Percentiles rank a stretch among this genome's conserved stretches.
Conservation (phyloP, 2,888 invertebrate species). For the Andricus curvator region DNA sequence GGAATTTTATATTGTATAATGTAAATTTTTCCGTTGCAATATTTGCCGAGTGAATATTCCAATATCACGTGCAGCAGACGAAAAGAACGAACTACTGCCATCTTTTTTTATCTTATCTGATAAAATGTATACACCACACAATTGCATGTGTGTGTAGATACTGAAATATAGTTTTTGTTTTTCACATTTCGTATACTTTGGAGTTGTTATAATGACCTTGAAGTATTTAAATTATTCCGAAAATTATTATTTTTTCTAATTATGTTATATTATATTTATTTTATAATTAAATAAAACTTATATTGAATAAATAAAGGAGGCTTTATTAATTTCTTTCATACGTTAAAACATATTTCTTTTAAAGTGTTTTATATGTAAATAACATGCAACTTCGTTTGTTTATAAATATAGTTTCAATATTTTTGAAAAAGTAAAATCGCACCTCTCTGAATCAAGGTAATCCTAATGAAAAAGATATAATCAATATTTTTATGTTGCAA, state of each 20-base stretch:
- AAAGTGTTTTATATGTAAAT: background rate
- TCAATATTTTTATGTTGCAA: background rate
- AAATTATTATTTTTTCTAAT: no score
- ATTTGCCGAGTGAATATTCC: constrained; percentile 8
- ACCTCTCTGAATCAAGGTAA: no score
- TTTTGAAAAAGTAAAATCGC: background rate
- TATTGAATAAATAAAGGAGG: no score
- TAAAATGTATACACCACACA: background rate
- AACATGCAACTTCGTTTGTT: background rate
- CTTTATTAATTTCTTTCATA: no score
- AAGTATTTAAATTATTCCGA: background rate
- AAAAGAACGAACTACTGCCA: background rate
- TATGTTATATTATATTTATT: no score
- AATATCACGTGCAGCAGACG: constrained; percentile 16
- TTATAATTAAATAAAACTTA: no score
- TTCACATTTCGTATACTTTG: background rate
- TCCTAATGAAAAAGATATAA: background rate
- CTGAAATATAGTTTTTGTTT: background rate
- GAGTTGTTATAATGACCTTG: background rate
- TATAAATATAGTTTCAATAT: background rate
- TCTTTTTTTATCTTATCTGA: constrained; percentile 25
- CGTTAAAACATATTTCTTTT: background rate
- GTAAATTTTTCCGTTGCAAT: background rate
- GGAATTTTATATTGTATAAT: background rate
- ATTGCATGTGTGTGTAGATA: background rate